Base-by-base conservation (phyloP, 2,888 invertebrate genomes). In the Hanleya hanleyi region DNA sequence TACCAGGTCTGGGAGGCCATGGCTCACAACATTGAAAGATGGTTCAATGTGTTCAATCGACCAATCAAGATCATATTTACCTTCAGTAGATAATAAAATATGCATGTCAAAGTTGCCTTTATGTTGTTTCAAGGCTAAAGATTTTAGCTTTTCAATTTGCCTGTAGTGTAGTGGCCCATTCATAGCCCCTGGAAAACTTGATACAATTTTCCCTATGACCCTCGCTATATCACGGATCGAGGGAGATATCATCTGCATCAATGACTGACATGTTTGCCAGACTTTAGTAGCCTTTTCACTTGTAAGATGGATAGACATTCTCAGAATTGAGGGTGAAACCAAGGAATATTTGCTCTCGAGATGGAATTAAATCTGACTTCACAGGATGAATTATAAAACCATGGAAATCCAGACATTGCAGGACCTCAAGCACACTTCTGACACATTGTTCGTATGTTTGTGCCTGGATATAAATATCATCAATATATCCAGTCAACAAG, bases 1-100 rank as follows among this genome's bases (percentile, higher is more conserved):
- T 74, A 67, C 69, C 73, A 74, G 71, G 67, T 74, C 73, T 67
- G 71, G 75, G 62, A 72, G 75, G 72, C 75, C 78, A 78, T 70
- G 66, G 41, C 68, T 73, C 65, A 57, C 29, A 57, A 47, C 15
- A 76, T 51, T 18, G 37, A 22, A 66, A 37, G 38, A 26, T 12
- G 18, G 26, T 36, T 65, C 32, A 12, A 74, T 15, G 66, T 74
- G 74, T 6, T 50, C 29, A 12, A 75, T 49, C 77, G 75, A 80
- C 77, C 76, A 77, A 37, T 70, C 4, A 12, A 78, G 49, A 2
- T 50, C 35, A 18, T 0, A 18, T 35, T 61, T 32, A 7, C 38
- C 67, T 0, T 32, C 0, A 9, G 15, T 0, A 3, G 71, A 22
- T 5, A 75, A 36, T 18, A 9, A 32, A 67, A 72, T 67, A 38